Evolutionary conservation across 2,888 invertebrate genomes (phyloP).

Genomic region (Drosophila atripex): DNA sequence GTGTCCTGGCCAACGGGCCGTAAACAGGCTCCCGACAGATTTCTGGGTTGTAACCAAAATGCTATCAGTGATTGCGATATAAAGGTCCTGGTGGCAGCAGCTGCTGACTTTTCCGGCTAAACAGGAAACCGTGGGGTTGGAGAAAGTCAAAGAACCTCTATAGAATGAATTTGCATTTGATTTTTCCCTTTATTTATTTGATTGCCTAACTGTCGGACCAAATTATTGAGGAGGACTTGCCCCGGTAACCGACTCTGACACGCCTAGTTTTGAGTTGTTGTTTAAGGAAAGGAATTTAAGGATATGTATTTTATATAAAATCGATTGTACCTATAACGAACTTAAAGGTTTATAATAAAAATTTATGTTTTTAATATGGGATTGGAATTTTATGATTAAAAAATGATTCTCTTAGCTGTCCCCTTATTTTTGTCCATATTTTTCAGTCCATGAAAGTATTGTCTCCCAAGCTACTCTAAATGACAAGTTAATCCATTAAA

Average conservation of each 20-base stretch:
- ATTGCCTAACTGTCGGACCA: slow-evolving; percentile 1
- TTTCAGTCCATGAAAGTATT: neutral
- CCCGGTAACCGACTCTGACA: slow-evolving; percentile 1
- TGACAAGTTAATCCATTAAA: neutral
- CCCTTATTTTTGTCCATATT: too few species aligned
- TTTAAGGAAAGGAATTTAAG: neutral
- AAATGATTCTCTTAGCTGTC: too few species aligned
- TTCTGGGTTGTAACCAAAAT: slow-evolving; percentile 42
- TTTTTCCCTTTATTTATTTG: slow-evolving; percentile 9
- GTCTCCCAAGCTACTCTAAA: neutral
- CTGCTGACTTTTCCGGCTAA: slow-evolving; percentile 27
- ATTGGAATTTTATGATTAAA: too few species aligned
- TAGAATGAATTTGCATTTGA: slow-evolving; percentile 22
- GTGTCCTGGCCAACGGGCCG: slow-evolving; percentile 72
- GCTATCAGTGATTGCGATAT: slow-evolving; percentile 33
- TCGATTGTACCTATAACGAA: neutral
- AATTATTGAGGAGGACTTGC: neutral
- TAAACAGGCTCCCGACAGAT: slow-evolving; percentile 70
- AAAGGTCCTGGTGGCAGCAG: slow-evolving; percentile 16
- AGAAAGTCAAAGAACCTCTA: slow-evolving; percentile 17
- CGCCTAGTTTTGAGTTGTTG: neutral
- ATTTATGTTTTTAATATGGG: too few species aligned
- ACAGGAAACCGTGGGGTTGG: slow-evolving; percentile 18
- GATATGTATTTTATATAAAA: neutral
- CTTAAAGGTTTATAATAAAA: neutral